Conservation (phyloP, 2,797 vertebrate genomes). For the Eupleurogrammus muticus region DNA sequence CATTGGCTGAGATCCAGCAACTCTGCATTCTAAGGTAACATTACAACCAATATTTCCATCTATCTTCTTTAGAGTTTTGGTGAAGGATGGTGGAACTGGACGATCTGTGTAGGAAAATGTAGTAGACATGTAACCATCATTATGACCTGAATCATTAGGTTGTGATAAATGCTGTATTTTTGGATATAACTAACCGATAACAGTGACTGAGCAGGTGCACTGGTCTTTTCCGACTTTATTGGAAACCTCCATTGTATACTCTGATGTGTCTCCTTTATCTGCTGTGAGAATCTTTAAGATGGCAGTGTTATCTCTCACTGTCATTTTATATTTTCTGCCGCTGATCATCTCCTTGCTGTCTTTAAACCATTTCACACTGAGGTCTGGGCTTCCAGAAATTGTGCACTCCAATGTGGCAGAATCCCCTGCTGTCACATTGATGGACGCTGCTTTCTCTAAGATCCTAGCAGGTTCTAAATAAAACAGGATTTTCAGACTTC, state of each 20-base stretch:
- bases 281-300: conserved; percentile 92
- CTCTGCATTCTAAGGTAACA: conserved; percentile 91
- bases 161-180: not conserved
- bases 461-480: conserved; percentile 95
- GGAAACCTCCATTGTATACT: conserved; percentile 94
- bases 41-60: conserved; percentile 87
- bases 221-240: conserved; percentile 96
- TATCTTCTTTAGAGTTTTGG: conserved; percentile 91
- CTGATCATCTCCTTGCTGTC: conserved; percentile 91
- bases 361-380: conserved; percentile 97
- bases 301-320: conserved; percentile 92
- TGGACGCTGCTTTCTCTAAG: conserved; percentile 92
- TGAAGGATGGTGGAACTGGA: conserved; percentile 93
- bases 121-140: conserved; percentile 61
- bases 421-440: conserved; percentile 95
- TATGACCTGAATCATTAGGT: not conserved
- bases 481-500: conserved; percentile 34
- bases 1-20: conserved; percentile 97
- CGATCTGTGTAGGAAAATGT: conserved; percentile 89
- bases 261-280: conserved; percentile 92
- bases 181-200: conserved; percentile 90
- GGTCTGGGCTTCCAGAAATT: conserved; percentile 93
- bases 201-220: conserved; percentile 91
- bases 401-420: conserved; percentile 93
- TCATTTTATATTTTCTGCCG: conserved; percentile 95